Base-by-base conservation (phyloP, 2,113 vertebrate genomes). In the Otus sunia region DNA sequence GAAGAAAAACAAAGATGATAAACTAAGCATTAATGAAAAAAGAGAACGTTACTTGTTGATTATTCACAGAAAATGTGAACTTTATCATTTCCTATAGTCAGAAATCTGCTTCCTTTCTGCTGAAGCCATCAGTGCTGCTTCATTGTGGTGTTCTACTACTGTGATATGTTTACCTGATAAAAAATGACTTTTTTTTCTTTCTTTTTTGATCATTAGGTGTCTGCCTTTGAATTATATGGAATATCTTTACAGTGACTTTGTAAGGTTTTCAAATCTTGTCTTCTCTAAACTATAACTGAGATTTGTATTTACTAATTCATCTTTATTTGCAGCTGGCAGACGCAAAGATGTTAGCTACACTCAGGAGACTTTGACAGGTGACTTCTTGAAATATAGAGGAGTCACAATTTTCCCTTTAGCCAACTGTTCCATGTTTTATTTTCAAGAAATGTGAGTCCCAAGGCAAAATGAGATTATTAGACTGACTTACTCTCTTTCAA, bases 301-400 rank as follows among this genome's bases (percentile, higher is more conserved):
- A 41, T 86, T 30, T 67, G 7, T 86, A 49, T 86, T 84, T 84
- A 87, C 73, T 74, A 81, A 83, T 88, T 93, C 55, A 78, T 93
- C 72, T 91, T 86, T 88, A 94, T 93, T 95, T 96, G 88, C 56
- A 94, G 55, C 67, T 78, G 67, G 59, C 68, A 88, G 90, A 75
- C 80, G 67, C 37, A 71, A 94, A 93, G 92, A 96, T 50, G 47
- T 88, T 77, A 92, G 55, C 55, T 90, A 77, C 39, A 47, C 72
- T 74, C 88, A 39, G 32, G 63, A 90, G 75, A 94, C 18, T 64
- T 15, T 80, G 79, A 80, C 52, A 86, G 43, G 47, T 69, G 75
- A 92, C n/a, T 93, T 83, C 52, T 47, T 94, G 79, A 94, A 95
- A 90, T 49, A 21, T 19, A 93, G 34, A 95, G 27, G 39, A 88